Evolutionary conservation across 2,113 vertebrate species (phyloP), one percentile per base, ranked within the genome.

Genomic region (Nycticebus coucang): DNA sequence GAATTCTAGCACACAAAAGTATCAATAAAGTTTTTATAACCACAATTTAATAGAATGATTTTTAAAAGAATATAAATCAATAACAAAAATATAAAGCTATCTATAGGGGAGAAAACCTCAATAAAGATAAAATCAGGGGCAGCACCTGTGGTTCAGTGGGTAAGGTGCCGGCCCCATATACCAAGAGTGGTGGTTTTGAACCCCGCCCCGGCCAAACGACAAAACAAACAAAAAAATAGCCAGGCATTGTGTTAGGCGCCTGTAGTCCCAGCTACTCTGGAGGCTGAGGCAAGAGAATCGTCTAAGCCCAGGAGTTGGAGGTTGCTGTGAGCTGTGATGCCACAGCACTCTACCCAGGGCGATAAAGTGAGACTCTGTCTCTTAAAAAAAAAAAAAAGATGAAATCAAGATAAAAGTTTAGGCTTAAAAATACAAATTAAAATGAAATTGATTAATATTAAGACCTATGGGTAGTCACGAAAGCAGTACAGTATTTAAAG

Each of bases 41-140:
- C n/a, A 79, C 9, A 88, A 57, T 60, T 81, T 57, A 69, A 60
- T 57, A 75, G 87, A 79, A 50, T 9, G 71, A 59, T 22, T 57
- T 28, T 33, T 75, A 94, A 74, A 97, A 80, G 24, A 80, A n/a
- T 41, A 80, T n/a, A 81, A 82, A 81, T 80, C 6, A 91, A n/a
- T 60, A 86, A 37, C 26, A 66, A 90, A 92, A 83, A 33, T 37
- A 90, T 26, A 77, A 94, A 72, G 55, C 1, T 91, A n/a, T 60
- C 9, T 35, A 94, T 6, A 77, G 26, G 50, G 10, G 18, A 21
- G 37, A 77, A 75, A 92, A 41, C 1, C 3, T 69, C 22, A 83
- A 28, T 79, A 87, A 80, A 69, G 50, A 87, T 28, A 17, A 92
- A 90, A 80, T 94, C 4, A 90, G 96, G 24, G 45, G 45, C 10